Base-by-base conservation (phyloP, 1,140 invertebrate genomes). In the Drosophila nannoptera region DNA sequence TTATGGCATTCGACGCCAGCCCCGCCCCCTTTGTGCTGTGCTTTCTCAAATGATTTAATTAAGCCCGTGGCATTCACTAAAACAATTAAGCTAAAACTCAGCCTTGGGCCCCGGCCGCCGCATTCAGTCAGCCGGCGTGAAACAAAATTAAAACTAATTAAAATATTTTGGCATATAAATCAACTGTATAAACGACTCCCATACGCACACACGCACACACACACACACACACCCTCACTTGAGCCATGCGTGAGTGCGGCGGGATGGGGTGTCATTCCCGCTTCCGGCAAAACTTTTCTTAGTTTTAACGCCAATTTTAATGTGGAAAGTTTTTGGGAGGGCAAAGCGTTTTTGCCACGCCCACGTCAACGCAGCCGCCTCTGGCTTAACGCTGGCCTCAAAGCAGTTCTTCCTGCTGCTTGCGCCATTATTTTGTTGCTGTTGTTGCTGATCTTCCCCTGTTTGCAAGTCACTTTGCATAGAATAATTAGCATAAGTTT, bases 241-340 rank as follows among this genome's bases (percentile, higher is more conserved):
- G 48, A 14, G 49, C 45, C 52, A 54, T n/a, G n/a, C n/a, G n/a
- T n/a, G n/a, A n/a, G n/a, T n/a, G n/a, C n/a, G n/a, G n/a, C n/a
- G n/a, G 22, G 22, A 22, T 9, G 7, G 16, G 16, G 29, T 43
- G 49, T 35, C 40, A 16, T 46, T 7, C 40, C 59, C 12, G 40
- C 31, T 36, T 33, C 14, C 56, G 42, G 42, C 48, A 66, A 70
- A 73, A 22, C 22, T 35, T 73, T 67, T 61, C 55, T 70, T 70
- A 70, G 71, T 73, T 73, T 73, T 70, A 70, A 55, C 71, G 67
- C 66, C 71, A 69, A 64, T 69, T 73, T 73, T 70, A 73, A 73
- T 69, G 70, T 53, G 53, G 14, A 73, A 73, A 69, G 46, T 73
- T 73, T 72, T 69, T 45, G 7, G 55, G 32, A 49, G 53, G 38